Base-by-base conservation (phyloP, 1,140 invertebrate species). In the Drosophila parabipectinata region DNA sequence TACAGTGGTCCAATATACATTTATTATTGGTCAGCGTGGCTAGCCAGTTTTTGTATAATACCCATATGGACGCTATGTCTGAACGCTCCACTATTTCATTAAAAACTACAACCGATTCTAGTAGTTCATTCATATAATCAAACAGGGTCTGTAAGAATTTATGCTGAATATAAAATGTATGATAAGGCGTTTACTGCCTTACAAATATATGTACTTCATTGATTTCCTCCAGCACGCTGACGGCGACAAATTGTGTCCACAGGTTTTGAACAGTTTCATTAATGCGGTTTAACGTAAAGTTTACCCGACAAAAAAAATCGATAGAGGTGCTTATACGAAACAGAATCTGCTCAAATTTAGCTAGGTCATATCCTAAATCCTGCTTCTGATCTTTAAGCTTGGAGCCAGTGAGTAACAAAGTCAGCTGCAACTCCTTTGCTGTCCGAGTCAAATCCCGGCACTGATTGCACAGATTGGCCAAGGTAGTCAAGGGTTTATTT, bases 401-500 rank as follows among this genome's bases (percentile, higher is more conserved):
- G 4, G 48, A 54, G 9, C 63, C 64, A 4, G 41, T 59, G 14
- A 61, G 72, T 1, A 72, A 28, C 14, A 76, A 87, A 0, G 77
- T 63, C 7, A 87, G 15, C 9, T 88, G 83, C 28, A 76, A 26
- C 10, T 87, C 92, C 83, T 93, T 93, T 18, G 95, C 95, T 93
- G 97, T 95, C 64, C 92, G 87, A 90, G 94, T 94, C n/a, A 98
- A 91, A 34, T 93, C 77, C 52, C 94, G 92, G 57, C 97, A 94
- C 93, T 98, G 97, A 77, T 94, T 93, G 91, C 96, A 97, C 0
- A 97, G 92, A 39, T 95, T 94, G n/a, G 95, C 94, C 47, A 98
- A 94, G 1, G 96, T 96, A 30, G 95, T 95, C n/a, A 98, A 92
- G 14, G 97, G 94, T 93, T 97, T 97, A 56, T 96, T 96, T 60